phyloP scores from a whole-genome alignment of 2,797 vertebrate species.

The Mormyrops boulengeri region DNA sequence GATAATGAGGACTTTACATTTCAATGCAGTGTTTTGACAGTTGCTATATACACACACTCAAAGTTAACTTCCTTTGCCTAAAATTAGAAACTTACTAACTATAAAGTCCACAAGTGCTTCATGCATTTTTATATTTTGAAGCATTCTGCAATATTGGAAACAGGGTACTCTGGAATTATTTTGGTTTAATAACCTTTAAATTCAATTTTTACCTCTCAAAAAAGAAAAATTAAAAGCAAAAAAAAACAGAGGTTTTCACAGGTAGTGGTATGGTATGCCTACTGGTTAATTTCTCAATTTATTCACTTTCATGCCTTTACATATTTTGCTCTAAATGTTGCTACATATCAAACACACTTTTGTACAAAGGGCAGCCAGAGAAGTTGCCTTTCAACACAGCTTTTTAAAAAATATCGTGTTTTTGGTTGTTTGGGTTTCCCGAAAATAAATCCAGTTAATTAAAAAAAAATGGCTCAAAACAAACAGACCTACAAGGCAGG shows the following conservation, averaged over 20 bases:
- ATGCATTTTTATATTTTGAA: conserved; percentile 17
- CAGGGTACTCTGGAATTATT: conserved; percentile 32
- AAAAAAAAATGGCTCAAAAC: not conserved
- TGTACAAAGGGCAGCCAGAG: not conserved
- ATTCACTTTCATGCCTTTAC: not conserved
- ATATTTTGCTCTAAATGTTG: not conserved
- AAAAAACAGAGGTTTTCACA: conserved; percentile 20
- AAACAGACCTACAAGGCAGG: conserved; percentile 14
- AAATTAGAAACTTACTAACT: conserved; percentile 38
- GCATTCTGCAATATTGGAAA: conserved; percentile 9
- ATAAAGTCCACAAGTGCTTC: conserved; percentile 36
- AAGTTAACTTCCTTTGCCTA: conserved; percentile 25
- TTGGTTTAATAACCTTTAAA: conserved; percentile 31
- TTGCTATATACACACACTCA: conserved; percentile 45
- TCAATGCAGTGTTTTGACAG: conserved; percentile 52
- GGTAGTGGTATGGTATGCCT: not conserved
- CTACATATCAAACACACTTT: not conserved
- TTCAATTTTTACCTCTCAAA: conserved; percentile 21
- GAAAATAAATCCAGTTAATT: not conserved
- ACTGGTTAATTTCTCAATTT: not conserved
- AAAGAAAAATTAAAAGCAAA: conserved; percentile 37
- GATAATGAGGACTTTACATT: conserved; percentile 42
- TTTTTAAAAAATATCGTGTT: conserved; percentile 1
- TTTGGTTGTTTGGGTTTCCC: conserved; percentile 10
- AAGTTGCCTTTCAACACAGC: conserved; percentile 1